Evolutionary conservation across 2,888 invertebrate species (phyloP).

Genomic region (Rhingia campestris): DNA sequence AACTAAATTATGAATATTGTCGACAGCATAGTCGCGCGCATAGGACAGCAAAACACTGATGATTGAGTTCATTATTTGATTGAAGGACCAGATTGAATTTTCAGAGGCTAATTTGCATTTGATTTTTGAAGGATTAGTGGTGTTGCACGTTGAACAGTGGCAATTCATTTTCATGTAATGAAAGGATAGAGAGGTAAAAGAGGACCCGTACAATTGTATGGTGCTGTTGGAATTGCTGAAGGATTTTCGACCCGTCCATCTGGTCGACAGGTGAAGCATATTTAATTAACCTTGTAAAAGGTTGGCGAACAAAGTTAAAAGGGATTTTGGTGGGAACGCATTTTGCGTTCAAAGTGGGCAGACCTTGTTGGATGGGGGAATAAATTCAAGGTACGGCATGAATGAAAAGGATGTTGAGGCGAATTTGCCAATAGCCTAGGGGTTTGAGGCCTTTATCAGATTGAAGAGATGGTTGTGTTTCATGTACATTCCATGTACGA

Average conservation of each 20-base stretch:
- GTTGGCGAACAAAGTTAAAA: background rate
- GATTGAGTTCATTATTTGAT: slow-evolving; percentile 71
- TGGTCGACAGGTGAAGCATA: background rate
- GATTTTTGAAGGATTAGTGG: slow-evolving; percentile 58
- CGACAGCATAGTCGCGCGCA: slow-evolving; percentile 12
- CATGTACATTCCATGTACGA: too few species aligned
- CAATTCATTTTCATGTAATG: slow-evolving; percentile 50
- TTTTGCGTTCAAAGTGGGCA: too few species aligned
- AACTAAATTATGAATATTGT: slow-evolving; percentile 65
- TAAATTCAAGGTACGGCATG: too few species aligned
- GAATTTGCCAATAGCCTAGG: too few species aligned
- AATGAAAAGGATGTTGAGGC: too few species aligned
- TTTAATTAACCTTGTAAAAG: slow-evolving; percentile 21
- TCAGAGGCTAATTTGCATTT: slow-evolving; percentile 65
- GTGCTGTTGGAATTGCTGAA: slow-evolving; percentile 1
- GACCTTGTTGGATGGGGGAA: too few species aligned
- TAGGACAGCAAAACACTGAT: slow-evolving; percentile 26
- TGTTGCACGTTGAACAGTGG: slow-evolving; percentile 30
- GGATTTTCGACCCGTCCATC: background rate
- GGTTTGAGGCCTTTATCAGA: too few species aligned
- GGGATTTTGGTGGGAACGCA: background rate
- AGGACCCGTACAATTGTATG: background rate
- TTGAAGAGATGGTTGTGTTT: too few species aligned
- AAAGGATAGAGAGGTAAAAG: background rate
- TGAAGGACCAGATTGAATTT: slow-evolving; percentile 68